Evolutionary conservation across 2,113 vertebrate genomes (phyloP), one percentile per base, ranked within the genome.

Genomic region (Piliocolobus tephrosceles): DNA sequence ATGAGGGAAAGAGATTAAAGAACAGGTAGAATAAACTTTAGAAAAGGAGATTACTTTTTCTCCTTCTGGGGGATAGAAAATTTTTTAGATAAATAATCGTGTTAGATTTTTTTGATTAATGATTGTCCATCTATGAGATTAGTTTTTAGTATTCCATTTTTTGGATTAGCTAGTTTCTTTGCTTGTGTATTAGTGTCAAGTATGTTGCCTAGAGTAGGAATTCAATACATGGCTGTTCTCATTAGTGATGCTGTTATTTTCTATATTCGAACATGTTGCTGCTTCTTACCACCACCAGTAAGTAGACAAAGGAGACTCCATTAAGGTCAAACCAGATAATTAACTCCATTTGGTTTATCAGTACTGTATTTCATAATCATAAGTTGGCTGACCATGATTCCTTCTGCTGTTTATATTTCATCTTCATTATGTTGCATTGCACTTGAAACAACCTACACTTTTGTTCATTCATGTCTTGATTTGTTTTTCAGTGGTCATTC

Each of bases 401-500:
- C 52, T 94, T 85, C n/a, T 76, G 68, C 40, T 76, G 8, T 64
- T 93, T 25, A 30, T 58, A 79, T 43, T 90, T 88, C 86, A 61
- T 32, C 47, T 91, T 94, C 87, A 64, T 82, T 92, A 20, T 75
- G 25, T 94, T 75, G 43, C 50, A 40, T 58, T 90, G 27, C 70
- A 35, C 66, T 50, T 57, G 40, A 55, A 91, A 85, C 66, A 95
- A 66, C 35, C 83, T 43, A 45, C 1, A 43, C 84, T 95, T 79
- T 50, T 72, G 52, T 93, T 94, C 72, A 25, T 85, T 88, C 79
- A 23, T 55, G 52, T 40, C 40, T 94, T 83, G n/a, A 27, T 86
- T 94, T 93, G 70, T 85, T 85, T 95, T 90, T 61, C 47, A 64
- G 25, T 85, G 61, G 73, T 90, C 11, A 45, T 94, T 86, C 22